Base-by-base conservation (phyloP, 23 tunicate genomes). In the Diplosoma virens region DNA sequence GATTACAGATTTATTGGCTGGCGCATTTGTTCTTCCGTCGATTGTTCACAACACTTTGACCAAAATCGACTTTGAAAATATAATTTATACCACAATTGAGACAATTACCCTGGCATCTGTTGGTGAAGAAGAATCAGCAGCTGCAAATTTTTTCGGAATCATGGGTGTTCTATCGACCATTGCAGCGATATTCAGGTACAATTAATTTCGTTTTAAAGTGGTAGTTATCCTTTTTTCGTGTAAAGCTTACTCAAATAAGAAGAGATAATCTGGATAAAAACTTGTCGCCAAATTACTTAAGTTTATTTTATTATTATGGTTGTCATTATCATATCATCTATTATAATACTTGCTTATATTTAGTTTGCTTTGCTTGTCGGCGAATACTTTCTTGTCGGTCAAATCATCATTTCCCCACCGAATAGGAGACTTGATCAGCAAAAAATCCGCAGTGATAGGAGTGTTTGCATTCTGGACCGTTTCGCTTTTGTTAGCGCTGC, bases 381-480 rank as follows among this genome's bases (percentile, higher is more conserved):
- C 85, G 33, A 92, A 92, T 60, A 81, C 92, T 48, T 92, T 74
- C 54, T 58, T 92, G 35, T 85, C 97, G 21, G 78, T 92, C 0
- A 56, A 77, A 28, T 92, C 92, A 92, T 92, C 97, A 16, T 58
- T 92, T 81, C 69, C 78, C 46, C 85, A 92, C 58, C 80, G 97
- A 16, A 64, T 92, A 29, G 97, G 97, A 0, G 97, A 92, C 41
- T 36, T 92, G n/a, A 80, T 92, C 81, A 80, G 87, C 1, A 48
- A 71, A 52, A 80, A 59, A 41, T 63, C 81, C 24, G 92, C 97
- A 5, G 14, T 59, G 14, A 9, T 70, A 16, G 71, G 70, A 4
- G 55, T 92, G 14, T 47, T 33, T 0, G 21, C 50, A 26, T 58
- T 81, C 9, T 92, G 97, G 97, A 37, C 56, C 0, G 69, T 79